Base-by-base conservation (phyloP, 2,888 invertebrate genomes). In the Nezara viridula region DNA sequence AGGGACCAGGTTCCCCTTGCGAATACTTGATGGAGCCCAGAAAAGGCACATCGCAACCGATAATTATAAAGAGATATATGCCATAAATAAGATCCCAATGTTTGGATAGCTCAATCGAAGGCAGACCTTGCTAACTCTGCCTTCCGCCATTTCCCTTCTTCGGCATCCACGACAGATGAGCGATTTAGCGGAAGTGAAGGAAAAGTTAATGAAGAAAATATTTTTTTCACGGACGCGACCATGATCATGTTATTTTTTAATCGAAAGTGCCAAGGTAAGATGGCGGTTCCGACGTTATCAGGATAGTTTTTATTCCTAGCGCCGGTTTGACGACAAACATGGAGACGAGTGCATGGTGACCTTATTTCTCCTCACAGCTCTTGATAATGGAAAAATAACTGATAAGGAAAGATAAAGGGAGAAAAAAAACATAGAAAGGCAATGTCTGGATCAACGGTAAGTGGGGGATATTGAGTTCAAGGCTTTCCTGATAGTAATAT, bases 401-500 rank as follows among this genome's bases (percentile, higher is more conserved):
- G 81, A 81, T 81, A 81, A 81, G 81, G 44, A 81, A n/a, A 81
- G 81, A 81, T 81, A 81, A 81, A 47, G 44, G 12, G n/a, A 19
- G 24, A 12, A 44, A 81, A 81, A 73, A 81, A 47, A 81, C 44
- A 44, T 81, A 12, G 32, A 47, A 81, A 81, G 44, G 44, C 44
- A 81, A 81, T 40, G 81, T 81, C 44, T 47, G 81, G 81, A 49
- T 44, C 85, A 85, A 85, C 47, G 0, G 21, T 27, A 37, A 55
- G 86, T 52, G 86, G 86, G 52, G 55, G 86, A 40, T 55, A 86
- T 86, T 86, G 86, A 86, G 86, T 86, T 86, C 86, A 86, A 86
- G 86, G 86, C 40, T 86, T 16, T 7, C 16, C 0, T 10, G n/a
- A 55, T 55, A 4, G 52, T 32, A n/a, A 37, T 27, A 32, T 40